phyloP scores from a whole-genome alignment of 1,140 invertebrate species.

The Berghia stephanieae region DNA sequence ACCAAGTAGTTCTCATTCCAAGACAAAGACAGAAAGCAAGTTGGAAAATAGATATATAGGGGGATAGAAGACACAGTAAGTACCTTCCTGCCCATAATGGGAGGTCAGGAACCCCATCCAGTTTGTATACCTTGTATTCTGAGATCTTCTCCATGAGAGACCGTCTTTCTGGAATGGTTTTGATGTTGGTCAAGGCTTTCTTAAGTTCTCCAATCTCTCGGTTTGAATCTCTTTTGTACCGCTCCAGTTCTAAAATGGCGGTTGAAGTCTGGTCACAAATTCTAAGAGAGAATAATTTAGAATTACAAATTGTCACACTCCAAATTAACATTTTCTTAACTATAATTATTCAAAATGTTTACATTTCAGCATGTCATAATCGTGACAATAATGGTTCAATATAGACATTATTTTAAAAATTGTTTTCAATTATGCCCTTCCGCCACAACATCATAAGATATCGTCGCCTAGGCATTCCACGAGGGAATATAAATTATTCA shows the following conservation, averaged over 20 bases:
- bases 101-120: no score
- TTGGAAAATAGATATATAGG: no score
- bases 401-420: neutral
- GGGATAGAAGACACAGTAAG: no score
- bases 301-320: neutral
- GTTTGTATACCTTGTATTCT: conserved; percentile 44
- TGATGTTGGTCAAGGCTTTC: conserved; percentile 49
- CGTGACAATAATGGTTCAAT: neutral
- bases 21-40: no score
- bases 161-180: conserved; percentile 51
- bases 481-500: no score
- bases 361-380: neutral
- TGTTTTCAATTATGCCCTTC: neutral
- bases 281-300: conserved; percentile 32
- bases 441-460: no score
- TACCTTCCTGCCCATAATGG: no score
- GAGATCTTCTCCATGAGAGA: conserved; percentile 54
- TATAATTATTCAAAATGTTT: neutral
- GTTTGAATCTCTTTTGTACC: conserved; percentile 51
- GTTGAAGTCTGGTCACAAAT: conserved; percentile 57
- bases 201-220: conserved; percentile 52
- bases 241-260: conserved; percentile 57
- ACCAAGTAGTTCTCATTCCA: no score
- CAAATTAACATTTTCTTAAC: neutral
- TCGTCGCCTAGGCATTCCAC: no score